Evolutionary conservation across 2,113 vertebrate genomes (phyloP), one percentile per base, ranked within the genome.

Genomic region (Megalops atlanticus): DNA sequence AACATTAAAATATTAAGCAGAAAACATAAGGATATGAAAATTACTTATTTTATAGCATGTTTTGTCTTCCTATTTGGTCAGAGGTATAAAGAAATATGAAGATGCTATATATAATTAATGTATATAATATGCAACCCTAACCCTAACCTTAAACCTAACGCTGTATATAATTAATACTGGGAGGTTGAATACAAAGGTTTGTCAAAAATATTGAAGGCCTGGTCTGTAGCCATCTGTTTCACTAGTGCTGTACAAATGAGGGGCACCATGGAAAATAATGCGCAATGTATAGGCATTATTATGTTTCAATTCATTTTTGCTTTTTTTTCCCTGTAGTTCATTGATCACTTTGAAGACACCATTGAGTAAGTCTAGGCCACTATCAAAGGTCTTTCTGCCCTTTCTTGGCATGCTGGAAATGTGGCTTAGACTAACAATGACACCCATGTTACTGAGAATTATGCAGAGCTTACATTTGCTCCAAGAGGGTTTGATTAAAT

Each of bases 391-490:
- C 39, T 68, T 16, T 41, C 41, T 41, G 27, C 11, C 38, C 31
- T 73, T 18, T 8, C 36, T 18, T 16, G 24, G 36, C 5, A 73
- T 6, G 35, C 38, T 36, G 39, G 71, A 24, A 24, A 73, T 40
- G 2, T n/a, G 38, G 36, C 24, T 6, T 24, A 4, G 16, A 40
- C 71, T 39, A 73, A 73, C 24, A 73, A 73, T 64, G 71, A 40
- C 71, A 40, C 15, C n/a, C 36, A 40, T 21, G 38, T 40, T 18
- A 40, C 38, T 24, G 16, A 40, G 21, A 8, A 1, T 31, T 35
- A 79, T 43, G 24, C 38, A 39, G 70, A 18, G 4, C 77, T 36
- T 78, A 43, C n/a, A 78, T 31, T 40, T 33, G 77, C 41, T 41
- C 21, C n/a, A 39, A 39, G 39, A 12, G 10, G 21, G n/a, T 41